Evolutionary conservation across 2,888 invertebrate species (phyloP).

Genomic region (Clepsis dumicolana): DNA sequence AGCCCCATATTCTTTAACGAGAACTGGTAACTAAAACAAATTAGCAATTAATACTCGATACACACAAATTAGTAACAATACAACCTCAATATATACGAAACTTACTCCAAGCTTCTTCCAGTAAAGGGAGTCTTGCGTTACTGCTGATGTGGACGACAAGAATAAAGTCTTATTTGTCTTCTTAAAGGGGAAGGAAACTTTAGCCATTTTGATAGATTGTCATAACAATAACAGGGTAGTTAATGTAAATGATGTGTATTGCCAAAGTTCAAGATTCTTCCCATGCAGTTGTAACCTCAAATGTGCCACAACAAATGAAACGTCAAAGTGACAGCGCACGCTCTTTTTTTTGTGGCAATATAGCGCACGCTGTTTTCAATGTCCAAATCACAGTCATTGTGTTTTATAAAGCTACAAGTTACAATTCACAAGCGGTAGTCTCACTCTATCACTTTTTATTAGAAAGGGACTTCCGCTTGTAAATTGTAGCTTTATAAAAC

Average conservation of each 20-base stretch:
- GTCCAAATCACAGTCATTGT: neutral
- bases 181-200: conserved; percentile 87
- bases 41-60: neutral
- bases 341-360: no score
- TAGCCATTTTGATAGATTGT: conserved; percentile 63
- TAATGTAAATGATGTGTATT: no score
- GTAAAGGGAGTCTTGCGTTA: conserved; percentile 92
- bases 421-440: no score
- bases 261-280: neutral
- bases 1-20: conserved; percentile 96
- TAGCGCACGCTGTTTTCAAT: no score
- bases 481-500: no score
- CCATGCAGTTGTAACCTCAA: conserved; percentile 38
- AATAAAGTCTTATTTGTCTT: conserved; percentile 90
- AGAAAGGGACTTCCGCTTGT: no score
- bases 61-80: neutral
- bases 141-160: conserved; percentile 88
- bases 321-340: neutral
- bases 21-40: conserved; percentile 89
- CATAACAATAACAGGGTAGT: conserved; percentile 29
- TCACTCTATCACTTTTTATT: no score
- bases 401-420: no score
- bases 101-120: conserved; percentile 96
- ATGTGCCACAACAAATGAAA: neutral
- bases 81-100: conserved; percentile 42